These are phyloP conservation scores for Podargus strigoides DNA, from an alignment of 2,797 vertebrate species.

Conservation along the genomic window DNA sequence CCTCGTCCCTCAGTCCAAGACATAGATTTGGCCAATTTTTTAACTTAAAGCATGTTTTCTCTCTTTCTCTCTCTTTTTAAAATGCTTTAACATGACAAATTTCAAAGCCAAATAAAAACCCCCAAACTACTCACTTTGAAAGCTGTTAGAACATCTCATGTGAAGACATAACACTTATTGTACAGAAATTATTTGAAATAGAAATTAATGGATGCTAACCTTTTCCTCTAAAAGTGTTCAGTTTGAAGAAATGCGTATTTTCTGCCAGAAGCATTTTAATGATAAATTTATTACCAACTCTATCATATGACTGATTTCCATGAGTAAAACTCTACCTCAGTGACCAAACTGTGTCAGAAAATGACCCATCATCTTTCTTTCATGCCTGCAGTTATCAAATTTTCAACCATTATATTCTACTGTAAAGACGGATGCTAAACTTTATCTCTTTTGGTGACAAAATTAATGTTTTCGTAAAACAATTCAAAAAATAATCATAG, in stretches of 20 bases:
- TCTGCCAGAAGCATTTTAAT: background rate
- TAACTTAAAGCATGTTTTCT: background rate
- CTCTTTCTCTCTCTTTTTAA: background rate
- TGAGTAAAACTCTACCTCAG: background rate
- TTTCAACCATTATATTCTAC: background rate
- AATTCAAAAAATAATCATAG: background rate
- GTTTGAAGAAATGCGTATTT: background rate
- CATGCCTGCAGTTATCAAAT: background rate
- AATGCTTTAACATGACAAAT: background rate
- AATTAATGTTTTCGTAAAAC: background rate
- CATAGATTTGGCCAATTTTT: background rate
- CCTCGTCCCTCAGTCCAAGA: background rate
- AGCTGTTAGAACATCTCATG: background rate
- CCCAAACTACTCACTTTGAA: background rate
- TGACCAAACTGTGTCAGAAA: background rate
- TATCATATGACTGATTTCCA: background rate
- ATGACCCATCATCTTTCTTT: background rate
- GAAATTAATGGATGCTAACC: background rate
- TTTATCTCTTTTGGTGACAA: background rate
- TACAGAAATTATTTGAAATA: background rate
- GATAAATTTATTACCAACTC: background rate
- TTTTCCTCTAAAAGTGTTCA: background rate
- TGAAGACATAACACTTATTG: fast-evolving
- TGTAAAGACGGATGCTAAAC: background rate
- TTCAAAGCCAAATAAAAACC: background rate